Evolutionary conservation across 2,113 vertebrate genomes (phyloP).

Genomic region (Himantopus leucocephalus): DNA sequence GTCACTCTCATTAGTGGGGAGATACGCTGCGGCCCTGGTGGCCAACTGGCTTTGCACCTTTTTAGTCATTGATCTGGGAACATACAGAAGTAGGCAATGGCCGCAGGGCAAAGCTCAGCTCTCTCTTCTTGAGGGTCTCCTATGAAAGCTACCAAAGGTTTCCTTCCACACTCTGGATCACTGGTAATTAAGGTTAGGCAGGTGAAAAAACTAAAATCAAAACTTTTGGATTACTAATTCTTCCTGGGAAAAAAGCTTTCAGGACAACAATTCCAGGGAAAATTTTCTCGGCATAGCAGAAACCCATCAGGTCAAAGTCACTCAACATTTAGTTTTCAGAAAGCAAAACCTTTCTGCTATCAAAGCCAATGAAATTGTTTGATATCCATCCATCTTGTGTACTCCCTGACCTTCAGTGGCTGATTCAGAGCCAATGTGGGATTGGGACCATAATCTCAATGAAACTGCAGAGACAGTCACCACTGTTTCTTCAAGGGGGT

Average conservation of each 20-base stretch:
- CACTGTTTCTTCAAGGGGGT: neutral
- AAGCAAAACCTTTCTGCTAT: neutral
- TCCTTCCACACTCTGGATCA: neutral
- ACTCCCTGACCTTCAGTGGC: neutral
- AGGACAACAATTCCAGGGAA: neutral
- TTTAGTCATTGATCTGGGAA: conserved; percentile 41
- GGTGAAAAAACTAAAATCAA: neutral
- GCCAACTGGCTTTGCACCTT: conserved; percentile 31
- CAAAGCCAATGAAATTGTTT: neutral
- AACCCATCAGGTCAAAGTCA: neutral
- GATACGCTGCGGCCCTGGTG: conserved; percentile 42
- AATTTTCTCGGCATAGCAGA: neutral
- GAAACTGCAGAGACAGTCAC: neutral
- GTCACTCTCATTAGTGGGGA: conserved; percentile 53
- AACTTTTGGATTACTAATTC: neutral
- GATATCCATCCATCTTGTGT: neutral
- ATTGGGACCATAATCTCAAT: neutral
- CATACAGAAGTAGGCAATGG: neutral
- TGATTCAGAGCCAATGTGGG: neutral
- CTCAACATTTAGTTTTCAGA: neutral
- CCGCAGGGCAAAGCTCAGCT: conserved; percentile 19
- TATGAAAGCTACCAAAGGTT: conserved; percentile 19
- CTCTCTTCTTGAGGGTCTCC: neutral
- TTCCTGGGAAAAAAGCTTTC: neutral
- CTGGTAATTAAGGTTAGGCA: neutral